Base-by-base conservation (phyloP, 2,888 invertebrate species). In the Mesorhabditis belari region DNA sequence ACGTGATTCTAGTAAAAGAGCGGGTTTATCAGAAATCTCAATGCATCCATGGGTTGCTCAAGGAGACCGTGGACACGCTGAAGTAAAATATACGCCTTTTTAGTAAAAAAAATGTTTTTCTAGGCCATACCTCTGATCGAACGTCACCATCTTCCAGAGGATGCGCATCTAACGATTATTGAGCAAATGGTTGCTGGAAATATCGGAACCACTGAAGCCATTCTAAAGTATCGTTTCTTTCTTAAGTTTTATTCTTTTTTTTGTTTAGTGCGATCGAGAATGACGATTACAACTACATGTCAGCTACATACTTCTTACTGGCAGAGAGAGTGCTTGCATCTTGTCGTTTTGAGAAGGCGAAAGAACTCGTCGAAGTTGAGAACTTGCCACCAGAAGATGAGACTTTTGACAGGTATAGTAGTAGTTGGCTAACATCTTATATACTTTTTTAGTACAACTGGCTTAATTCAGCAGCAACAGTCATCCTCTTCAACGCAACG, bases 211-310 rank as follows among this genome's bases (percentile, higher is more conserved):
- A 91, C 92, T 83, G 94, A 96, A 81, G 89, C 92, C 81, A 94
- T 98, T 73, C 83, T 90, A 76, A 90, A 91, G 88, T 67, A 27
- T 9, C 19, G 51, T 19, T 44, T 28, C 28, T 65, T n/a, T 64
- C 51, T 4, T 5, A 21, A 49, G 66, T 5, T 17, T 3, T 60
- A n/a, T 2, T 23, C 6, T 6, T 35, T 26, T 24, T 26, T 53
- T 17, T 50, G 58, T 66, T 58, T 55, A 91, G 90, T 69, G 89
- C 92, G 60, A 85, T 98, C 79, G 92, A 94, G 81, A 90, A 89
- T 81, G 91, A 95, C 84, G 92, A 92, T 81, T 98, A 98, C 84
- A 93, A 93, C 85, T 93, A 98, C 83, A 89, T 98, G 79, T 95
- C 96, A 28, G 96, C 96, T 54, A 98, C 96, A 23, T 98, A 95